Conservation (phyloP, 2,888 invertebrate species). For the Rotaria sp. region DNA sequence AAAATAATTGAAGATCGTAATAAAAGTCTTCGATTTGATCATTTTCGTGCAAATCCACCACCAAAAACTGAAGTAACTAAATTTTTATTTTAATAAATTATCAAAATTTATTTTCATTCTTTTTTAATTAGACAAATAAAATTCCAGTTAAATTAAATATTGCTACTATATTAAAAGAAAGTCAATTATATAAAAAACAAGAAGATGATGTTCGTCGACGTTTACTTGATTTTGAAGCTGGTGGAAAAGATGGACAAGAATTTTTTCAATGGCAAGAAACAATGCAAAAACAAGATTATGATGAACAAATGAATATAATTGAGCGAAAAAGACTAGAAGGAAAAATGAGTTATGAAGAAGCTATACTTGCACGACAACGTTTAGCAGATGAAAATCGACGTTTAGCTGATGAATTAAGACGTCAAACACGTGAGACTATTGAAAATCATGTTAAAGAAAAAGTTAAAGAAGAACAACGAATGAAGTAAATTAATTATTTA, state of each 20-base stretch:
- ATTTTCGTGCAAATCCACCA: constrained; percentile 47
- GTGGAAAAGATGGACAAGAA: constrained; percentile 35
- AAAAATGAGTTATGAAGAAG: constrained; percentile 55
- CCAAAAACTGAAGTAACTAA: constrained; percentile 48
- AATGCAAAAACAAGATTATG: constrained; percentile 35
- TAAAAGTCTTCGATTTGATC: constrained; percentile 49
- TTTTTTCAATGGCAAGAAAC: constrained; percentile 36
- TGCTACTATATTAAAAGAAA: constrained; percentile 38
- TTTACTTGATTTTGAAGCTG: constrained; percentile 36
- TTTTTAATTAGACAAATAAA: background rate
- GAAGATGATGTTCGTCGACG: constrained; percentile 36
- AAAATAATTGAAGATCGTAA: constrained; percentile 48
- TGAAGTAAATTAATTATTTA: constrained; percentile 46
- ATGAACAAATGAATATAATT: constrained; percentile 25
- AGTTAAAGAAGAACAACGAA: constrained; percentile 51
- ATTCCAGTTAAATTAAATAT: constrained; percentile 39
- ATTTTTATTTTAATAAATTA: no score
- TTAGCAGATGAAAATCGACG: constrained; percentile 49
- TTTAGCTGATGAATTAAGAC: constrained; percentile 50
- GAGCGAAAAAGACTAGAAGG: constrained; percentile 43
- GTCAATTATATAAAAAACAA: constrained; percentile 36
- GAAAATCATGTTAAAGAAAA: constrained; percentile 45
- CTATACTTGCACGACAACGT: constrained; percentile 52
- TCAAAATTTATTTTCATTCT: no score
- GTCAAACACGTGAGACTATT: constrained; percentile 44